Conservation (phyloP, 64 coral and sea anemone genomes). For the Montipora capricornis region DNA sequence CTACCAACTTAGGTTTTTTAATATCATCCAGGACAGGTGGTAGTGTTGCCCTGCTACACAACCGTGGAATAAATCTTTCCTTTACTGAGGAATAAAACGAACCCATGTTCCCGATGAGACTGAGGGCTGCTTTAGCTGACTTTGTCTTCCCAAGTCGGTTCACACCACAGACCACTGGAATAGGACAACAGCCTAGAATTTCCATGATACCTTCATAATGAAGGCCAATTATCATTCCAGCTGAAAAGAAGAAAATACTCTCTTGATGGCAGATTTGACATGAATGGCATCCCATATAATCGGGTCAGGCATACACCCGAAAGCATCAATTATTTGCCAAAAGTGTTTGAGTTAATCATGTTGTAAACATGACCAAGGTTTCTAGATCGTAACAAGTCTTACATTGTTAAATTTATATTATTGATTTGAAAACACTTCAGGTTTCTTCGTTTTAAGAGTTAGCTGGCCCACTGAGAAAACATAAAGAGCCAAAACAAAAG, state of each 20-base stretch:
- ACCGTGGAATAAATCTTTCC: background rate
- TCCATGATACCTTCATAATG: background rate
- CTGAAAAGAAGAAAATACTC: background rate
- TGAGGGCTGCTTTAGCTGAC: conserved; percentile 8
- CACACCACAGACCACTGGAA: conserved; percentile 33
- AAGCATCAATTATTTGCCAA: background rate
- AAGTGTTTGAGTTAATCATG: too few relatives aligned
- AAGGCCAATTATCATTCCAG: background rate
- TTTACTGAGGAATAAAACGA: background rate
- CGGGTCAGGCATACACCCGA: background rate
- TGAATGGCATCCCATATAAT: background rate
- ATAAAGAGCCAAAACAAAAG: too few relatives aligned
- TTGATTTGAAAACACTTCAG: too few relatives aligned
- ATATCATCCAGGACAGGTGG: conserved; percentile 51
- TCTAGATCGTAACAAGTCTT: too few relatives aligned
- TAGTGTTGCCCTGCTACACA: background rate
- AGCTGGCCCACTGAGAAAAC: too few relatives aligned
- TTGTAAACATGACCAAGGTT: too few relatives aligned
- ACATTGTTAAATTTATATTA: too few relatives aligned
- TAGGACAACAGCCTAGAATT: conserved; percentile 1
- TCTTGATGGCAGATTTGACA: too few relatives aligned
- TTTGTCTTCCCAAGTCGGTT: conserved; percentile 55
- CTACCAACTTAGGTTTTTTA: background rate
- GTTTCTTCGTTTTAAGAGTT: too few relatives aligned
- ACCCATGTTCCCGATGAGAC: conserved; percentile 19